Evolutionary conservation across 2,113 vertebrate genomes (phyloP).

Genomic region (Caranx melampygus): DNA sequence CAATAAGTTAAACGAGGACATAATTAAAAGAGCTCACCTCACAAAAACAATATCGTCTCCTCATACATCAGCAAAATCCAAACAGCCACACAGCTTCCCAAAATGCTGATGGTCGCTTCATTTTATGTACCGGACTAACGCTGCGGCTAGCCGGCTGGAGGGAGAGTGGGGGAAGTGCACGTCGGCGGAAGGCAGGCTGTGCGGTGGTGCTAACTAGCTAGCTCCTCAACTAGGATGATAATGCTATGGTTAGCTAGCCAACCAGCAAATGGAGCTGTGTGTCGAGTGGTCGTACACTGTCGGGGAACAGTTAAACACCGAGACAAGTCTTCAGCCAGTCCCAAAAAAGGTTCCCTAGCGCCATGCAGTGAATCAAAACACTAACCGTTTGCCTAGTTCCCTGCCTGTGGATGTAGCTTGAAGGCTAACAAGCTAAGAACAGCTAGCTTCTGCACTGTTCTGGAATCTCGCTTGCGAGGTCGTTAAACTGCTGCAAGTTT

Average conservation of each 20-base stretch:
- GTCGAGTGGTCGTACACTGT: conserved; percentile 21
- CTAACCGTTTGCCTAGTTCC: neutral
- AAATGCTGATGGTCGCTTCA: conserved; percentile 80
- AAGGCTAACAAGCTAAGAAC: conserved; percentile 39
- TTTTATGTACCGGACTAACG: conserved; percentile 83
- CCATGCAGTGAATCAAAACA: conserved; percentile 9
- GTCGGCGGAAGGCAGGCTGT: conserved; percentile 75
- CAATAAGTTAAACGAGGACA: conserved; percentile 47
- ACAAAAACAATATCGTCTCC: conserved; percentile 75
- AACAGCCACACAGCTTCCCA: conserved; percentile 75
- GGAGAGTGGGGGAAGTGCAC: conserved; percentile 84
- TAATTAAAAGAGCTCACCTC: conserved; percentile 78
- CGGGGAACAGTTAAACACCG: conserved; percentile 20
- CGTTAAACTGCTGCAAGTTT: conserved; percentile 63
- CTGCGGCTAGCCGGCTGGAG: conserved; percentile 80
- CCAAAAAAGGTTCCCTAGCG: conserved; percentile 9
- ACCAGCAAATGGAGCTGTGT: conserved; percentile 42
- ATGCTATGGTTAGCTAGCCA: conserved; percentile 49
- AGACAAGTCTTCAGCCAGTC: conserved; percentile 21
- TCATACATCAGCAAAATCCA: conserved; percentile 83
- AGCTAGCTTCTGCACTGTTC: conserved; percentile 56
- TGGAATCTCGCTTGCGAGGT: conserved; percentile 70
- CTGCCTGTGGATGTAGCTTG: conserved; percentile 45
- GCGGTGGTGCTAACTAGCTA: conserved; percentile 71
- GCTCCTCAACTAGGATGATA: conserved; percentile 53